A percentile compares a stretch with the other conserved stretches of the same genome.
These are phyloP conservation scores for Bursaphelenchus okinawaensis DNA, from an alignment of 2,888 invertebrate genomes.

Conservation along the genomic window DNA sequence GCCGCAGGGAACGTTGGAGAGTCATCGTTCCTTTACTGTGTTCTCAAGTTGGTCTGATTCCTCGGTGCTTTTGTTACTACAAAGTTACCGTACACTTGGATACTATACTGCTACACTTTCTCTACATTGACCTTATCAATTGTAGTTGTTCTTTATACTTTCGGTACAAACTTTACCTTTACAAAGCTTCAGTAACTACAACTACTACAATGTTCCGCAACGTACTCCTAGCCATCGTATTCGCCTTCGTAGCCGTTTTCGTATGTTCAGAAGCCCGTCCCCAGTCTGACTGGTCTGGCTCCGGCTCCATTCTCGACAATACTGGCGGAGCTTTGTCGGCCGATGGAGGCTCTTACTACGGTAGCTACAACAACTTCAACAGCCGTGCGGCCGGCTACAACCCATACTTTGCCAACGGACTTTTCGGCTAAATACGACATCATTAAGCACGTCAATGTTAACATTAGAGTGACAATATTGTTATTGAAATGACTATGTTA, in stretches of 20 bases:
- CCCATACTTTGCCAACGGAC: background rate
- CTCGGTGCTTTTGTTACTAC: too few relatives aligned
- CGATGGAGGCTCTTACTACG: background rate
- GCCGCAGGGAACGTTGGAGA: background rate
- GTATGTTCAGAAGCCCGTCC: background rate
- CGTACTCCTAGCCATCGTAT: background rate
- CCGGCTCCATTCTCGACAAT: constrained; percentile 1
- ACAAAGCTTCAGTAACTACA: too few relatives aligned
- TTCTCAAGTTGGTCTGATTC: too few relatives aligned
- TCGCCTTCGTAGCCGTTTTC: background rate
- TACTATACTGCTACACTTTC: too few relatives aligned
- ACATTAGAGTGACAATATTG: too few relatives aligned
- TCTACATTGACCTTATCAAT: too few relatives aligned
- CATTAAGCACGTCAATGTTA: background rate
- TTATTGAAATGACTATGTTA: too few relatives aligned
- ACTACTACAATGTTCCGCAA: background rate
- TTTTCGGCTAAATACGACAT: background rate
- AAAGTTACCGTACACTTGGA: too few relatives aligned
- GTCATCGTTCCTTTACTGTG: too few relatives aligned
- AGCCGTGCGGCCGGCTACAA: background rate
- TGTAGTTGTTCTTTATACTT: too few relatives aligned
- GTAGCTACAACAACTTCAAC: background rate
- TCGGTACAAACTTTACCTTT: too few relatives aligned
- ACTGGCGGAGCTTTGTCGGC: background rate
- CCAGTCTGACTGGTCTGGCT: constrained; percentile 11